Base-by-base conservation (phyloP, 2,888 invertebrate species). In the Theodoxus fluviatilis region DNA sequence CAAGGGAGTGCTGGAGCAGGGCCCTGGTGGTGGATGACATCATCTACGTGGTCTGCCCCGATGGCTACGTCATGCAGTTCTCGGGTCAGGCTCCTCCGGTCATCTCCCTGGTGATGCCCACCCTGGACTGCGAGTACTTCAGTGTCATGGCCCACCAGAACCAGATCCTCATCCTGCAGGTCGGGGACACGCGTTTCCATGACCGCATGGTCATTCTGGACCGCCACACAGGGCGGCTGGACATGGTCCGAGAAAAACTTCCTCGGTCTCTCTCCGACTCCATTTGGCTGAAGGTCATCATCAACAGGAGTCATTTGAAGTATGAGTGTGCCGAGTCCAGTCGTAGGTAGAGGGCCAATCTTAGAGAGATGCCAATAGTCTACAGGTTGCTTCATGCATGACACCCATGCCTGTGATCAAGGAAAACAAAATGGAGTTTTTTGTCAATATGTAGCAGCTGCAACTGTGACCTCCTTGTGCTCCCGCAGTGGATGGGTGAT, bases 261-360 rank as follows among this genome's bases (percentile, higher is more conserved):
- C 75, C 75, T 12, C 70, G 75, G 28, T 71, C 75, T 4, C 68
- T 75, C 4, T 72, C 73, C 2, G 75, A 75, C 57, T 75, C 75
- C 28, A 72, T 73, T 57, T 75, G 75, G 75, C 67, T 74, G 67
- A 74, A 74, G 47, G 74, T 75, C 12, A 67, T 70, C 61, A 74
- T 75, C n/a, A 71, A 73, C 65, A 72, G 74, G 49, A 71, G 71
- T 28, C 75, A 75, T 69, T 69, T 75, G 43, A 70, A 73, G 25
- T 75, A 75, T 55, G 74, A 75, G 52, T 75, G 74, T 55, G 66
- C 52, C 37, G 61, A 70, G 37, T 61, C 70, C 28, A 71, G 57
- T 25, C 68, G 59, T 35, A 68, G 55, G 35, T 55, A 67, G 33
- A 66, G 63, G n/a, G n/a, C n/a, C n/a, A n/a, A n/a, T n/a, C n/a